These are phyloP conservation scores for Probosciger aterrimus DNA, from an alignment of 2,113 vertebrate genomes.

Conservation along the genomic window DNA sequence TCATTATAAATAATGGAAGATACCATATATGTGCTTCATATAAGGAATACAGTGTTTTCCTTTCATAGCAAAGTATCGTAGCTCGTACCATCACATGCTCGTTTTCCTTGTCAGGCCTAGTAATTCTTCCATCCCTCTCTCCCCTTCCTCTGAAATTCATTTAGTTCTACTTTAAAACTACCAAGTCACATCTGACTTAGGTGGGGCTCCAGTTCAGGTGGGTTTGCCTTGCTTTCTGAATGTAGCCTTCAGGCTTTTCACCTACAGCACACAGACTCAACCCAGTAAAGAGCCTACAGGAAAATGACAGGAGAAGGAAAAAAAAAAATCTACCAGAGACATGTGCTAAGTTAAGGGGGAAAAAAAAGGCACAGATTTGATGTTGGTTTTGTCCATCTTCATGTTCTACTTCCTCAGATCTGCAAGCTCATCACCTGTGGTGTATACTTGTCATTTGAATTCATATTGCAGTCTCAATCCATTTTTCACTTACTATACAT, in stretches of 20 bases:
- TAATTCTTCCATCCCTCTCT: neutral
- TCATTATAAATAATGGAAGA: slow-evolving; percentile 82
- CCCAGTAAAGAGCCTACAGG: neutral
- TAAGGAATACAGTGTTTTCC: slow-evolving; percentile 80
- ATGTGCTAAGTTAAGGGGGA: neutral
- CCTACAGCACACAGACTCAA: neutral
- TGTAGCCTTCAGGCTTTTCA: slow-evolving; percentile 7
- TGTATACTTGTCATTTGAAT: neutral
- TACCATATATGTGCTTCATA: slow-evolving; percentile 74
- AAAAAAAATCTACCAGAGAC: neutral
- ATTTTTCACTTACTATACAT: slow-evolving; percentile 66
- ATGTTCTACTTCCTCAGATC: slow-evolving; percentile 19
- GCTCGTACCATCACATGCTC: slow-evolving; percentile 76
- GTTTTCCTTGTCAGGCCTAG: slow-evolving; percentile 52
- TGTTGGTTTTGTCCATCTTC: neutral
- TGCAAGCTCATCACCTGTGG: neutral
- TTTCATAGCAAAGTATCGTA: slow-evolving; percentile 62
- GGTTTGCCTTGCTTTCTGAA: slow-evolving; percentile 15
- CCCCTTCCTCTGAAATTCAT: slow-evolving; percentile 21
- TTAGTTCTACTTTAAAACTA: slow-evolving; percentile 62
- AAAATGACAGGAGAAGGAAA: neutral
- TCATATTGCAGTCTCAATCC: slow-evolving; percentile 26
- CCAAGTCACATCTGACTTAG: slow-evolving; percentile 41
- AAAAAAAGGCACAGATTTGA: neutral
- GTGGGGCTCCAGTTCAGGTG: neutral